Base-by-base conservation (phyloP, 2,113 vertebrate species). In the Oryzias javanicus region DNA sequence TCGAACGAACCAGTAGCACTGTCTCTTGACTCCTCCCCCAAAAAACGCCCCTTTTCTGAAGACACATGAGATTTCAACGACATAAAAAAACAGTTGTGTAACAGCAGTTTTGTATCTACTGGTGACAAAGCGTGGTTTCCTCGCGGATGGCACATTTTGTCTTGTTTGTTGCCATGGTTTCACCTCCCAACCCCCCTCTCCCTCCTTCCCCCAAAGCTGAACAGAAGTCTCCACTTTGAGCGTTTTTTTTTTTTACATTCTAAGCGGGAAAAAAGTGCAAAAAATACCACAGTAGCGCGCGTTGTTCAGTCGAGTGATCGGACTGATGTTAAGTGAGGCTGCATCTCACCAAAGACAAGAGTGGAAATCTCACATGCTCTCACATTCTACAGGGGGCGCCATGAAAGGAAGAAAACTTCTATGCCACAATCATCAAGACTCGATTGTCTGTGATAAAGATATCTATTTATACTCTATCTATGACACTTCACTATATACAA, bases 381-480 rank as follows among this genome's bases (percentile, higher is more conserved):
- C 70, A 84, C 70, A 78, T 76, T 84, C 72, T 72, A 79, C 48
- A 16, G 77, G 22, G 81, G 82, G 74, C 55, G 6, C 67, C 27
- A 13, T 56, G 72, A 42, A 50, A 35, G 64, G 78, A 85, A 86
- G 80, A 71, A 80, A 82, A 81, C 40, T 44, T 79, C 78, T 78
- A 80, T 55, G 67, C 60, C 80, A 87, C 82, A 83, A 87, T 89
- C 84, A 76, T 78, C 29, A 60, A 80, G 70, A 88, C 78, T 58
- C 22, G 86, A 88, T 90, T 90, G 89, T 89, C 88, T 60, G 75
- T 83, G 83, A 85, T 89, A 87, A 84, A 88, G 64, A 83, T 81
- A 81, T 80, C 67, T 87, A 67, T 83, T 66, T 76, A 60, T 84
- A 6, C 65, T 82, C 73, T 73, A 76, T 57, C 70, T 73, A 81